Conservation (phyloP, 2,797 vertebrate genomes). For the Anabacerthia variegaticeps region DNA sequence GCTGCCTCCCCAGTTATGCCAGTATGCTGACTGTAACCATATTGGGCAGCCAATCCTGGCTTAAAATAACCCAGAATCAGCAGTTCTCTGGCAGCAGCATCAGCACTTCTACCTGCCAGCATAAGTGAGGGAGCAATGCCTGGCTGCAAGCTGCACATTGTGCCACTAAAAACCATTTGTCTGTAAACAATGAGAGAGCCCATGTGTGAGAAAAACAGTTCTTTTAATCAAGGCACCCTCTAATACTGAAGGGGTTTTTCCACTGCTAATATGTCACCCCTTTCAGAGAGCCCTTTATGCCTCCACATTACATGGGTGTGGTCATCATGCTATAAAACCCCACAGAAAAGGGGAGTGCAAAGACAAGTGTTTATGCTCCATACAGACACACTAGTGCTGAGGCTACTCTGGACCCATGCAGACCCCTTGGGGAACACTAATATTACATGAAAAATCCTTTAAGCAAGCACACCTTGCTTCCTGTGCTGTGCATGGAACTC, state of each 20-base stretch:
- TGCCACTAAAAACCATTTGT: not conserved
- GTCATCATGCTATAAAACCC: not conserved
- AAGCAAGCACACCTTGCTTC: not conserved
- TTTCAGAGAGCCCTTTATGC: not conserved
- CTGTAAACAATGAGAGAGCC: not conserved
- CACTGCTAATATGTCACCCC: rapidly evolving
- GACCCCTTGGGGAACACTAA: not conserved
- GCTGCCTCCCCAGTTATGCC: not conserved
- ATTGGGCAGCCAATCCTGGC: not conserved
- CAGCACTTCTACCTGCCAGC: slow-evolving; percentile 40
- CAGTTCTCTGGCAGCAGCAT: slow-evolving; percentile 23
- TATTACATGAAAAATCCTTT: not conserved
- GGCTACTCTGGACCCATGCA: not conserved
- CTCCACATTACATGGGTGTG: rapidly evolving
- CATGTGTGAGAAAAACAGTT: rapidly evolving
- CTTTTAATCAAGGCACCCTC: not conserved
- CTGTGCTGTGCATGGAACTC: rapidly evolving
- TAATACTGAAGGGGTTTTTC: not conserved
- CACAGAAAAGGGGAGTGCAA: not conserved
- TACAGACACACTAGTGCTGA: rapidly evolving
- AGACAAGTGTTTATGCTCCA: not conserved
- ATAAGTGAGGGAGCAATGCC: not conserved
- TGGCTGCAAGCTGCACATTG: not conserved
- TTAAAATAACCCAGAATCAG: slow-evolving; percentile 42
- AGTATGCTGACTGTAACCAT: not conserved